Conservation (phyloP, 1,140 invertebrate species). For the Zaprionus taronus region DNA sequence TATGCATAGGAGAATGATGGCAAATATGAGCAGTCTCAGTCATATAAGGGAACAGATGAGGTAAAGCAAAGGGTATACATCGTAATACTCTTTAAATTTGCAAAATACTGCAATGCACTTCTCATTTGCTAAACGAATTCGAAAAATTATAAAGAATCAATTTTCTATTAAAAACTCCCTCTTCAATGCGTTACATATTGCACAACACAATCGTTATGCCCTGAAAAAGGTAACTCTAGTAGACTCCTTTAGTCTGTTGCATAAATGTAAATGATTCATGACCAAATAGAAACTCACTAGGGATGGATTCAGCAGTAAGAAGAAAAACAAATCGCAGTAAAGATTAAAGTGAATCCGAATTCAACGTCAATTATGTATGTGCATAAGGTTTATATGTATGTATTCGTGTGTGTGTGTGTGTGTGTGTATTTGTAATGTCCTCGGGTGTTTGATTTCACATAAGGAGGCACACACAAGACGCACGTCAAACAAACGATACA, state of each 20-base stretch:
- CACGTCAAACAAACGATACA: constrained; percentile 11
- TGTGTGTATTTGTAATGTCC: constrained; percentile 32
- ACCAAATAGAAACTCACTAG: constrained; percentile 41
- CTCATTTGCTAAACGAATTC: background rate
- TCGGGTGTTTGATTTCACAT: constrained; percentile 54
- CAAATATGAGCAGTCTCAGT: background rate
- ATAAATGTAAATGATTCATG: constrained; percentile 61
- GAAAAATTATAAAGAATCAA: background rate
- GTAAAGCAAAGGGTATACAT: background rate
- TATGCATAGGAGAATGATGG: background rate
- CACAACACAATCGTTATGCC: background rate
- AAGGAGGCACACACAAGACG: background rate
- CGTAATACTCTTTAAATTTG: background rate
- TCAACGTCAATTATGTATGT: constrained; percentile 64
- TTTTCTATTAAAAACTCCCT: background rate
- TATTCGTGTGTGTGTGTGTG: constrained; percentile 10
- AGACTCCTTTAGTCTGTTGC: constrained; percentile 24
- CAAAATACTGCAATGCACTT: background rate
- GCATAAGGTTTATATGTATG: constrained; percentile 35
- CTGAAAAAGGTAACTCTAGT: background rate
- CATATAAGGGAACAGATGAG: background rate
- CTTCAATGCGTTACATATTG: background rate
- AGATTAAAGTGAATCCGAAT: constrained; percentile 64
- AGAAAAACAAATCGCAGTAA: constrained; percentile 56
- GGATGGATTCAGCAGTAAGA: constrained; percentile 28